Evolutionary conservation across 2,888 invertebrate species (phyloP).

Genomic region (Drosophila ustulata): DNA sequence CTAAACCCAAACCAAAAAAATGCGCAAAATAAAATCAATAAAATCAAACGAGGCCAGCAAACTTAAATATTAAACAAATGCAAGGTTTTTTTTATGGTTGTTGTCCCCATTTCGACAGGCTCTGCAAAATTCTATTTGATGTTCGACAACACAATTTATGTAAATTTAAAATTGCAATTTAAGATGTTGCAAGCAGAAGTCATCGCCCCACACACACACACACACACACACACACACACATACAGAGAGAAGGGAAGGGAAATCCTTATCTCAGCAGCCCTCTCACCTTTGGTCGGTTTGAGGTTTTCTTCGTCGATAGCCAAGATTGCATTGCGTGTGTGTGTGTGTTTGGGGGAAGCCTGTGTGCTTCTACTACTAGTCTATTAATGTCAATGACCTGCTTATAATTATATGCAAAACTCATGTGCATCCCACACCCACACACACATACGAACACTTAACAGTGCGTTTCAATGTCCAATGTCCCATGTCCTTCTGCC

Average conservation of each 20-base stretch:
- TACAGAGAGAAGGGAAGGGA: background rate
- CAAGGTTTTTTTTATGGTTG: slow-evolving; percentile 3
- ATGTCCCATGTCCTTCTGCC: slow-evolving; percentile 63
- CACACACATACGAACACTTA: slow-evolving; percentile 23
- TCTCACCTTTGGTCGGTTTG: slow-evolving; percentile 39
- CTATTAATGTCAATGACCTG: slow-evolving; percentile 75
- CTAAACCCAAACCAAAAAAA: background rate
- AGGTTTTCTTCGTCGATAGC: slow-evolving; percentile 30
- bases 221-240: too few species aligned
- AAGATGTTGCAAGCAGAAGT: background rate
- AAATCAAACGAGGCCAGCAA: background rate
- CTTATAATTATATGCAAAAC: slow-evolving; percentile 77
- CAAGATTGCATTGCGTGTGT: slow-evolving; percentile 15
- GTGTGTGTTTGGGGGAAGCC: slow-evolving; percentile 3
- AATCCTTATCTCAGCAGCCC: slow-evolving; percentile 10
- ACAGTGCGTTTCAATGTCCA: slow-evolving; percentile 56
- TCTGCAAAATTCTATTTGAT: background rate
- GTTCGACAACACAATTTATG: background rate
- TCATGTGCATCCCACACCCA: slow-evolving; percentile 40
- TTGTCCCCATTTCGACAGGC: background rate
- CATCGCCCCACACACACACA: slow-evolving; percentile 8
- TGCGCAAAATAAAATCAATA: background rate
- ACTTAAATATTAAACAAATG: slow-evolving; percentile 1
- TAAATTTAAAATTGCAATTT: background rate
- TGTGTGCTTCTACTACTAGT: slow-evolving; percentile 30